Evolutionary conservation across 2,888 invertebrate species (phyloP), one percentile per base, ranked within the genome.

Genomic region (Macaria notata): DNA sequence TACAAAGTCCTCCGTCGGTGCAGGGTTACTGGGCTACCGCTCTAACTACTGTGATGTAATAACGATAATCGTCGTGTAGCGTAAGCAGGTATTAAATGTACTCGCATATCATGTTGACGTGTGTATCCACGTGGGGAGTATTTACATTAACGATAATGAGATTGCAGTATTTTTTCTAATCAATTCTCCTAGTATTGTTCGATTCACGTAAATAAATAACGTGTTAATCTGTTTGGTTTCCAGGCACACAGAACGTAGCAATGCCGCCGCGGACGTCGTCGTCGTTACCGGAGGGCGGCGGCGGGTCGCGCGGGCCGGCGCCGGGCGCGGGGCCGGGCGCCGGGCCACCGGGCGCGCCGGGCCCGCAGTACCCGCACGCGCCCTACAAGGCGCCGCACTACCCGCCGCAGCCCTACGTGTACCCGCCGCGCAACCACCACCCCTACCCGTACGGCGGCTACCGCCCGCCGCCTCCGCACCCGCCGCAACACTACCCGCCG

Each of bases 191-290:
- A n/a, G n/a, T n/a, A n/a, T n/a, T n/a, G n/a, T n/a, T n/a, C n/a
- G n/a, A n/a, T n/a, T n/a, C n/a, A n/a, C n/a, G n/a, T n/a, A n/a
- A n/a, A 33, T 33, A 33, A 4, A 6, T 33, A 33, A 33, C 33
- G 33, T 3, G 8, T 3, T 3, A 4, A 8, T 39, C 3, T 39
- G 39, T 4, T 39, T 39, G 39, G 8, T 33, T 92, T 88, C 43
- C 87, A 96, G 96, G 96, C 83, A 96, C 95, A 87, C 96, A 96
- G 94, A 97, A 96, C 95, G 95, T 97, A 95, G 96, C 97, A 92
- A 98, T 98, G 96, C 98, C 98, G 86, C 97, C 97, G 84, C 95
- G 98, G 84, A 98, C 98, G 87, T 96, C 98, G 78, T 98, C 98
- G 87, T 92, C 94, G 92, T 84, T 95, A 92, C 86, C 89, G 69